Evolutionary conservation across 2,888 invertebrate species (phyloP).

Genomic region (Chloromyia formosa): DNA sequence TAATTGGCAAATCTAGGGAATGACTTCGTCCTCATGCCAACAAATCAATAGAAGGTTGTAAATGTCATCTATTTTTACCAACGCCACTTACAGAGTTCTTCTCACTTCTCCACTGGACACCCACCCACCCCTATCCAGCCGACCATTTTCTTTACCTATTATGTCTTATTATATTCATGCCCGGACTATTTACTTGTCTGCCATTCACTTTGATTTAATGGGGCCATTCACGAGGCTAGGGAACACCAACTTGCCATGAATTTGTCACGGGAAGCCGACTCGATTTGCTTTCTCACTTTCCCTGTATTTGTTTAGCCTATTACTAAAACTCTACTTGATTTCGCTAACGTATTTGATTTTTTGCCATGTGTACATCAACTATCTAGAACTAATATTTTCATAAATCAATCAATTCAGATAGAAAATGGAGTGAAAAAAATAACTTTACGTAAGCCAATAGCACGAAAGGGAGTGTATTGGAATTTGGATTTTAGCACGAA

Average conservation of each 20-base stretch:
- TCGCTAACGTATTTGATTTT: neutral
- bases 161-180: slow-evolving; percentile 27
- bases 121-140: neutral
- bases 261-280: neutral
- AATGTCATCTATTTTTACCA: slow-evolving; percentile 22
- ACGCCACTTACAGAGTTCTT: neutral
- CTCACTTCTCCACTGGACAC: neutral
- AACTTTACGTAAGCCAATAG: neutral
- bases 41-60: neutral
- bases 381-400: slow-evolving; percentile 26
- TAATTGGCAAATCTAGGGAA: no score
- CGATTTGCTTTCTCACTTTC: slow-evolving; percentile 5
- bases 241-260: neutral
- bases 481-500: no score
- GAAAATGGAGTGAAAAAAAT: neutral
- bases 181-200: neutral
- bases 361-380: slow-evolving; percentile 7
- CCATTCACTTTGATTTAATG: slow-evolving; percentile 29
- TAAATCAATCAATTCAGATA: slow-evolving; percentile 24
- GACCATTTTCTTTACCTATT: neutral
- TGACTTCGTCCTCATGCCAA: no score
- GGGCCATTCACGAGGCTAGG: slow-evolving; percentile 10
- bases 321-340: no score
- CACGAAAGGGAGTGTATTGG: neutral
- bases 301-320: neutral